Percentiles rank a stretch among this genome's conserved stretches.
phyloP scores from a whole-genome alignment of 2,888 invertebrate genomes.

The Apomyelois bistriatella region DNA sequence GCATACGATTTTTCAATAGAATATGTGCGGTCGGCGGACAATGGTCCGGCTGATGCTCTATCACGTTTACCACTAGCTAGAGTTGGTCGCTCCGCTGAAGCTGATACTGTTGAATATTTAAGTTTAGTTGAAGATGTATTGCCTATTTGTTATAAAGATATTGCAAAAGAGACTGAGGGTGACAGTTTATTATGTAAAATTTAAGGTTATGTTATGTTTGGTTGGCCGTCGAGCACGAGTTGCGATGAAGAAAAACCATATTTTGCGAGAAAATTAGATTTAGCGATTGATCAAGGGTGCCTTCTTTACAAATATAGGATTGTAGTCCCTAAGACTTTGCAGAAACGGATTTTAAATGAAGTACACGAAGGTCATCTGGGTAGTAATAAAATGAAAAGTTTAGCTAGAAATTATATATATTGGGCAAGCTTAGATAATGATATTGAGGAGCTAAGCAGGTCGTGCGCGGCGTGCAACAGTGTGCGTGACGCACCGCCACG shows the following conservation, averaged over 20 bases:
- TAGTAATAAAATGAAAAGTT: constrained; percentile 26
- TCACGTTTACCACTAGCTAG: no score
- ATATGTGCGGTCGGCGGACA: no score
- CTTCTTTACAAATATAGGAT: no score
- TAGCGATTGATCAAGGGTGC: no score
- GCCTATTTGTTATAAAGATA: not conserved
- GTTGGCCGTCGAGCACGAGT: constrained; percentile 21
- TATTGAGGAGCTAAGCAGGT: constrained; percentile 13
- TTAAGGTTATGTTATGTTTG: no score
- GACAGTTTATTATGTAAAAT: constrained; percentile 22
- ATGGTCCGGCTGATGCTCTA: no score
- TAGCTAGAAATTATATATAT: constrained; percentile 25
- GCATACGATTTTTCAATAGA: no score
- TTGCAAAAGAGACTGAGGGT: constrained; percentile 15
- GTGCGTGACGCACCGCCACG: no score
- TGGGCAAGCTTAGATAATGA: constrained; percentile 22
- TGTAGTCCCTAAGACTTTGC: no score
- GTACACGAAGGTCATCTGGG: constrained; percentile 23
- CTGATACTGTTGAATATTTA: no score
- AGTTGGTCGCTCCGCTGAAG: no score
- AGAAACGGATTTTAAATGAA: constrained; percentile 16
- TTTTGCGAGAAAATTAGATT: constrained; percentile 16
- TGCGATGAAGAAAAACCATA: constrained; percentile 20
- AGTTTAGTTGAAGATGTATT: no score
- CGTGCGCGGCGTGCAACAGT: not conserved